Conservation (phyloP, 2,113 vertebrate species). For the Amphiprion ocellaris region DNA sequence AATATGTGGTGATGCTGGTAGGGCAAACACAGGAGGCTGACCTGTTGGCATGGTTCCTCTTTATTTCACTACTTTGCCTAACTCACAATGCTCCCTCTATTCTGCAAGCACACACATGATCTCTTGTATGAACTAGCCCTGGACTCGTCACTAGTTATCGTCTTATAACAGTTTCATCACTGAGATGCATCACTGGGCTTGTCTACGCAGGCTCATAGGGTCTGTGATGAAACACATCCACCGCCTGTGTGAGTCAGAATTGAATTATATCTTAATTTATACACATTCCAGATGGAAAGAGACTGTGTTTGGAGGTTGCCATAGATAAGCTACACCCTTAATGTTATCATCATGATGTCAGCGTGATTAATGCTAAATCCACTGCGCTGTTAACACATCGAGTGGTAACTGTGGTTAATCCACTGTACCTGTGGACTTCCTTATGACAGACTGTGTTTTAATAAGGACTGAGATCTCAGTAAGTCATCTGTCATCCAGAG, state of each 20-base stretch:
- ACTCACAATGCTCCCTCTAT: neutral
- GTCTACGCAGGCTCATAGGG: conserved; percentile 18
- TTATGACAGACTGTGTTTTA: neutral
- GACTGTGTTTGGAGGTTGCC: conserved; percentile 34
- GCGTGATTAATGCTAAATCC: neutral
- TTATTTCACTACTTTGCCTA: conserved; percentile 9
- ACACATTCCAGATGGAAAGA: conserved; percentile 29
- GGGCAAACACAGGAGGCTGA: neutral
- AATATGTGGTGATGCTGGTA: neutral
- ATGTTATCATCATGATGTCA: conserved; percentile 37
- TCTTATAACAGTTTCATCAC: neutral
- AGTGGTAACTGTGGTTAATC: neutral
- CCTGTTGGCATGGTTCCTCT: conserved; percentile 9
- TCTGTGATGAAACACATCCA: conserved; percentile 23
- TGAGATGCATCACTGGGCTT: conserved; percentile 29
- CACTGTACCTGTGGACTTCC: neutral
- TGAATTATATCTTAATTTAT: conserved; percentile 14
- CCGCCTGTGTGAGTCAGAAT: conserved; percentile 53
- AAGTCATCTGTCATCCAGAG: neutral
- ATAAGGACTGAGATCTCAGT: neutral
- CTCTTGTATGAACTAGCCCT: neutral
- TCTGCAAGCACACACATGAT: neutral
- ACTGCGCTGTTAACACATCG: neutral
- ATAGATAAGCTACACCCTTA: conserved; percentile 26
- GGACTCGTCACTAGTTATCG: neutral